Evolutionary conservation across 2,797 vertebrate species (phyloP), one percentile per base, ranked within the genome.

Genomic region (Tangara arthus): DNA sequence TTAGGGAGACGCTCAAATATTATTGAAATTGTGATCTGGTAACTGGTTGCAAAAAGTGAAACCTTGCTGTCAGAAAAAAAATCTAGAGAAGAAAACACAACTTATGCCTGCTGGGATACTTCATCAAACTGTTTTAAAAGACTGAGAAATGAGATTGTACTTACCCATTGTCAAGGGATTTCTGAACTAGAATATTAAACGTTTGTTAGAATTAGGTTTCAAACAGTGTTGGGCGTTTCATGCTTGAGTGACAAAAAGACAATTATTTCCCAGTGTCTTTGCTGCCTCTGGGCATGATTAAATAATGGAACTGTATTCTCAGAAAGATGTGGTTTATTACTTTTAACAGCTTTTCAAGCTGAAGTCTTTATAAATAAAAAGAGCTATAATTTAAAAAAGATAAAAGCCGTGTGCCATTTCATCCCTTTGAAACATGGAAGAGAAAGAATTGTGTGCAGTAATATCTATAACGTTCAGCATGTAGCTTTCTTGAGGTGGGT

Each of bases 261-360:
- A 96, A 96, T 97, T 97, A 97, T 95, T 96, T 97, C 60, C 69
- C 69, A 79, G 82, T 93, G 76, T 93, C 85, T 89, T 94, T 95
- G 57, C 83, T 94, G 89, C 97, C 95, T 97, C 84, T 91, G 81
- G 96, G 92, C 91, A 95, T 92, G 96, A 97, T 95, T 97, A 97
- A 97, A 97, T 97, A 95, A 97, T 92, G 71, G 89, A 96, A 92
- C 59, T 92, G 79, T 90, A 93, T 95, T 96, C 85, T 82, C 78
- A 89, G 87, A 95, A 95, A 91, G 87, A 97, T 91, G 86, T 9
- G 37, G 75, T 94, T 95, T 97, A 95, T 97, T 97, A 83, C 87
- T 96, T 96, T 96, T 90, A 94, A 87, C 90, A 95, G 95, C 93
- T 95, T 96, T 94, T 97, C 95, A 97, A 96, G 87, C 69, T 93